Percentiles rank a stretch among this genome's conserved stretches.
Conservation (phyloP, 1,140 invertebrate species). For the Trichoplusia ni region DNA sequence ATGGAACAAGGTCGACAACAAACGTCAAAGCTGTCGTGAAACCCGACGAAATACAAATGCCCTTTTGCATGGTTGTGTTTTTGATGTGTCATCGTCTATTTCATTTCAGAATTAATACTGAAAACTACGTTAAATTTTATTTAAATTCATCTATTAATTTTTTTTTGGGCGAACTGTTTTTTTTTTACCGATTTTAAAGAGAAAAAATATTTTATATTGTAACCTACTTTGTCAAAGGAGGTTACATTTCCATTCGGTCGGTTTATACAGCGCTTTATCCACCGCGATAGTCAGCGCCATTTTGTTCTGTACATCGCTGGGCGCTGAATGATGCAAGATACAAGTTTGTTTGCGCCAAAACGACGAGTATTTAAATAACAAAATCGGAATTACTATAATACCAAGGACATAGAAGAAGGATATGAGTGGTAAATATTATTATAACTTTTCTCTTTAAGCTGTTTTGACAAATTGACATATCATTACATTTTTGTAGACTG, state of each 20-base stretch:
- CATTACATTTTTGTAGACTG: not conserved
- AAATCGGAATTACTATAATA: constrained; percentile 13
- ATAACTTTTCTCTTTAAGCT: constrained; percentile 8
- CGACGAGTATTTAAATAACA: constrained; percentile 21
- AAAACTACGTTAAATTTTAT: not conserved
- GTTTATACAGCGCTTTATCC: constrained; percentile 73
- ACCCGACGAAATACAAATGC: constrained; percentile 19
- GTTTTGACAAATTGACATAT: not conserved
- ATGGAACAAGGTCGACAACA: constrained; percentile 24
- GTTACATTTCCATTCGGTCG: constrained; percentile 48
- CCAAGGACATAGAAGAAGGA: not conserved
- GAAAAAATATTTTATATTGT: too few species aligned
- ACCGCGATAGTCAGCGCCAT: constrained; percentile 63
- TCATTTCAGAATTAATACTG: not conserved
- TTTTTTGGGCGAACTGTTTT: too few species aligned
- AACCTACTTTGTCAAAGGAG: not conserved
- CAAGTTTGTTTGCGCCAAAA: constrained; percentile 44
- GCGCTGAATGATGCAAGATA: constrained; percentile 65
- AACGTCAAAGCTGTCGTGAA: constrained; percentile 32
- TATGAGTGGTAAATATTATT: constrained; percentile 26
- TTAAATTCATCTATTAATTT: too few species aligned
- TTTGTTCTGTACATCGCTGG: constrained; percentile 60
- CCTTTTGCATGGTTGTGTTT: too few species aligned
- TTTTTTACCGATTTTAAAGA: too few species aligned
- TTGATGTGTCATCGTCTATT: too few species aligned